Percentiles rank a stretch among this genome's conserved stretches.
phyloP scores from a whole-genome alignment of 2,888 invertebrate genomes.

The Ornithoptera alexandrae region DNA sequence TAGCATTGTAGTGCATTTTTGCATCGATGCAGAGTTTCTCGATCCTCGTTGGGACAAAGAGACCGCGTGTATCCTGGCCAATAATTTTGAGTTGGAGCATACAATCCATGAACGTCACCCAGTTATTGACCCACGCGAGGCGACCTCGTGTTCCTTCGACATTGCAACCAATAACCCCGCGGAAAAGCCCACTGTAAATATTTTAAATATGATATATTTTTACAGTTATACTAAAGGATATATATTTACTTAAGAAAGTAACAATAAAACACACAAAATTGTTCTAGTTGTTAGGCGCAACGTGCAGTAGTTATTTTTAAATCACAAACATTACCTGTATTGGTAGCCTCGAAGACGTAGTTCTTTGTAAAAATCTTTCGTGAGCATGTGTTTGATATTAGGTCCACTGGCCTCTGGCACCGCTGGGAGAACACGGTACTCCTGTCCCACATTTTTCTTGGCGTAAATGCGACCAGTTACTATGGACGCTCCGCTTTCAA shows the following conservation, averaged over 20 bases:
- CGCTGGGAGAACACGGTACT: slow-evolving; percentile 71
- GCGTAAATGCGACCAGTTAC: slow-evolving; percentile 85
- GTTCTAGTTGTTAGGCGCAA: too few species aligned
- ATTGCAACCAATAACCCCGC: slow-evolving; percentile 79
- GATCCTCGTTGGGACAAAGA: slow-evolving; percentile 88
- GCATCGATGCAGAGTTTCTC: slow-evolving; percentile 85
- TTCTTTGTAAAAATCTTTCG: slow-evolving; percentile 85
- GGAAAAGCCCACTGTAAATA: slow-evolving; percentile 76
- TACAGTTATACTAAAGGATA: slow-evolving; percentile 37
- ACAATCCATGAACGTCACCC: slow-evolving; percentile 93
- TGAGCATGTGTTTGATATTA: slow-evolving; percentile 74
- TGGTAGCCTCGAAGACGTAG: slow-evolving; percentile 85
- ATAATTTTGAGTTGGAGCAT: slow-evolving; percentile 91
- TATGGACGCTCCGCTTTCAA: slow-evolving; percentile 84
- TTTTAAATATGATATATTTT: neutral
- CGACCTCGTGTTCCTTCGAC: slow-evolving; percentile 74
- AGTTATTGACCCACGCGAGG: slow-evolving; percentile 88
- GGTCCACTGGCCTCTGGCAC: slow-evolving; percentile 60
- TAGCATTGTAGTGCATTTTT: slow-evolving; percentile 76
- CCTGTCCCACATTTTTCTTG: slow-evolving; percentile 78
- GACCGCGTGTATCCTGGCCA: slow-evolving; percentile 83
- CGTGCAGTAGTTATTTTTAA: too few species aligned
- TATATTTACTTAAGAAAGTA: slow-evolving; percentile 3
- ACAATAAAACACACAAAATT: too few species aligned
- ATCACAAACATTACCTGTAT: slow-evolving; percentile 62